Base-by-base conservation (phyloP, 2,113 vertebrate genomes). In the Periophthalmodon schlosseri region DNA sequence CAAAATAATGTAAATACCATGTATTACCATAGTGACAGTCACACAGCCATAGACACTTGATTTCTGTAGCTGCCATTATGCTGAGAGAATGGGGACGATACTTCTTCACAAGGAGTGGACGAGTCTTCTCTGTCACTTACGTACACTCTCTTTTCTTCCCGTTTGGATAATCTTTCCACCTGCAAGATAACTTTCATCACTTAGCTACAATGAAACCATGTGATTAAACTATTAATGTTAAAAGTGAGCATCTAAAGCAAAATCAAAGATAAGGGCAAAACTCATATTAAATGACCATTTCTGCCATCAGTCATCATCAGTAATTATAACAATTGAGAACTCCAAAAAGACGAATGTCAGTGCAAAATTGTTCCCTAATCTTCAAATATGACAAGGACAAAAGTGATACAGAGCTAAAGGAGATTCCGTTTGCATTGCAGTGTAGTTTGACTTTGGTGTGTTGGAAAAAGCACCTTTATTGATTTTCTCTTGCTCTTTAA, bases 31-130 rank as follows among this genome's bases (percentile, higher is more conserved):
- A 7, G 50, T 6, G 63, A 4, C 3, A 67, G 75, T 87, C 80
- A 84, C 78, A 74, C 50, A 0, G 68, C 72, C 68, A 72, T 10
- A 0, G 39, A 34, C 0, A 28, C 65, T 0, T 72, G 93, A 50
- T 89, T 91, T 80, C 92, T 94, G 91, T 95, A 96, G 89, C 93
- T 96, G 66, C 96, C 97, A 3, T 98, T 98, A 69, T 96, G 96
- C 23, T 95, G 94, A 18, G 90, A 74, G 81, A 54, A 74, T 8
- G 86, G 83, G 2, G 87, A 94, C 77, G 84, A 95, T 93, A 82
- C 67, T 84, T 93, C 93, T 86, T 89, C 92, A 21, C 87, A 88
- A 16, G 60, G 85, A 0, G 91, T 79, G 18, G 89, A 87, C 3
- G 93, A 94, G 52, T 76, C 90, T 49, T 92, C 95, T 79, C 95